Conservation (phyloP, 2,113 vertebrate genomes). For the Corythoichthys haematopterus region DNA sequence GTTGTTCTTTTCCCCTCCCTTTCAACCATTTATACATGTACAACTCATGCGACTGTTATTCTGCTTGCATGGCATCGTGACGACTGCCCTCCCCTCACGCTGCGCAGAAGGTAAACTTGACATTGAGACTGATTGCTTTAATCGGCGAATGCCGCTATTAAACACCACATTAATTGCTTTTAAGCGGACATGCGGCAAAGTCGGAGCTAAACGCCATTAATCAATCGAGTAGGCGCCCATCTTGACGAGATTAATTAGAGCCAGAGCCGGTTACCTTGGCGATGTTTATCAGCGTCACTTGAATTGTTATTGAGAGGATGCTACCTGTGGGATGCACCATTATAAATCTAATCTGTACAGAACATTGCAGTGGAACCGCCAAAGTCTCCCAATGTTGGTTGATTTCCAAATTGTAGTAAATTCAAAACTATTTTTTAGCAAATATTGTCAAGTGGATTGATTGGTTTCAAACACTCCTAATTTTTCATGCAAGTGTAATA, state of each 20-base stretch:
- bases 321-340: slow-evolving; percentile 20
- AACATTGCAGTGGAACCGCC: slow-evolving; percentile 3
- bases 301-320: slow-evolving; percentile 23
- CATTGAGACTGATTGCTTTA: slow-evolving; percentile 22
- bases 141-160: slow-evolving; percentile 25
- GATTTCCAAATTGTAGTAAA: neutral
- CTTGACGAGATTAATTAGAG: slow-evolving; percentile 48
- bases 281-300: slow-evolving; percentile 31
- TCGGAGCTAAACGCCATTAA: slow-evolving; percentile 31
- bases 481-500: no score
- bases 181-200: slow-evolving; percentile 29
- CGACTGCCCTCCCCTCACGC: slow-evolving; percentile 85
- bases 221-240: slow-evolving; percentile 42
- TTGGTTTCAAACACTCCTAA: neutral
- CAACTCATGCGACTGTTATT: slow-evolving; percentile 88
- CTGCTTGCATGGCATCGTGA: slow-evolving; percentile 91
- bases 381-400: neutral
- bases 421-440: neutral
- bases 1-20: slow-evolving; percentile 81
- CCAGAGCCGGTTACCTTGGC: slow-evolving; percentile 30
- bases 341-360: slow-evolving; percentile 37
- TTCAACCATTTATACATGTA: slow-evolving; percentile 90
- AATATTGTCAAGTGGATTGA: neutral
- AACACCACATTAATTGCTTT: slow-evolving; percentile 34
- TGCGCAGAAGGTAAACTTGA: slow-evolving; percentile 87